Evolutionary conservation across 1,140 invertebrate species (phyloP), one percentile per base, ranked within the genome.

Genomic region (Ectropis grisescens): DNA sequence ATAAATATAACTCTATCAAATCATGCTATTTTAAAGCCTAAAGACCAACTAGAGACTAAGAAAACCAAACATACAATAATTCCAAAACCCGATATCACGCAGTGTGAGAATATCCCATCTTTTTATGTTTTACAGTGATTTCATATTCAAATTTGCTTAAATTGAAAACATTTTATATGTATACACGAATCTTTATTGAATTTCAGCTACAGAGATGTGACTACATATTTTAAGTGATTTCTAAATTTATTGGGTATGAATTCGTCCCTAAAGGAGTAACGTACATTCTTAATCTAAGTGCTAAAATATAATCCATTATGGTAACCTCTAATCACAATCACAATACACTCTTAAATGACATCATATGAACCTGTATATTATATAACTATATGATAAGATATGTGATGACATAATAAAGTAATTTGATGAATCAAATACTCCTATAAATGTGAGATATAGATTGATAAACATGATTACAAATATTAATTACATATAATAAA

Each of bases 161-260:
- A 75, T 64, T 61, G 44, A 76, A 70, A 79, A 72, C 52, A 66
- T 60, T 49, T 10, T 34, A 44, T 49, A 41, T 43, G 46, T 56
- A 46, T 30, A 34, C 47, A 47, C 44, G 44, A 42, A 29, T 29
- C 37, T 67, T 74, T 65, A 67, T 72, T 68, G 55, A 39, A 38
- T 51, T 53, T 33, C 37, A 45, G 48, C 58, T 71, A 67, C 57
- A 65, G 44, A 49, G 40, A 34, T 56, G 52, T 47, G 56, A 10
- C 4, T 26, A 26, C 6, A 10, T 22, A 22, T 26, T 64, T 65
- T 56, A 70, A 71, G 58, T 58, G 39, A 66, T 40, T 65, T 57
- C 67, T 76, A 80, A 76, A 76, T 79, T 79, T 79, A 79, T 79
- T 79, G 74, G 74, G 75, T 70, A 71, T 58, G 48, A 55, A 24